Evolutionary conservation across 2,888 invertebrate species (phyloP).

Genomic region (Agrypnus murinus): DNA sequence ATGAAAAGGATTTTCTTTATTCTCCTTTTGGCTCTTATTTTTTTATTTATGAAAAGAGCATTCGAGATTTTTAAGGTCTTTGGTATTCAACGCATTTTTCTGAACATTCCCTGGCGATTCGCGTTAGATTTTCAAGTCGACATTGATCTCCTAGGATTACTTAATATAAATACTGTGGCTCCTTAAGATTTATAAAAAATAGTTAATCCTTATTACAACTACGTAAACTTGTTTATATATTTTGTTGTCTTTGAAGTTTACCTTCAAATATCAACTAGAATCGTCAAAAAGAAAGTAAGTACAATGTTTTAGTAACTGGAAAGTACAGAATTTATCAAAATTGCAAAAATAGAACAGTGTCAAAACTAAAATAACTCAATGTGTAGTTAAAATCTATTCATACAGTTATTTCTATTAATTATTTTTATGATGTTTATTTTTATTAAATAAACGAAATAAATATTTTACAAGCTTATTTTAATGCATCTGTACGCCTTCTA

Average conservation of each 20-base stretch:
- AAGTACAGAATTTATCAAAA: too few relatives aligned
- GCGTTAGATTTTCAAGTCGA: conserved; percentile 1
- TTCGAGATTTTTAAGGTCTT: conserved; percentile 7
- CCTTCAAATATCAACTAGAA: background rate
- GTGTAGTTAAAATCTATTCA: too few relatives aligned
- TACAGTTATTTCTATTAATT: too few relatives aligned
- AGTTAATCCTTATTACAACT: background rate
- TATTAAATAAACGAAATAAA: too few relatives aligned
- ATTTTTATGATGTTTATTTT: too few relatives aligned
- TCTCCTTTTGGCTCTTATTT: too few relatives aligned
- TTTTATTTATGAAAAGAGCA: conserved; percentile 10
- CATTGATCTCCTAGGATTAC: conserved; percentile 1
- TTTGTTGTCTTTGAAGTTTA: background rate
- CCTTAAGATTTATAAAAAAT: background rate
- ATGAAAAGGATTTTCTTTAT: too few relatives aligned
- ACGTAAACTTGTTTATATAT: background rate
- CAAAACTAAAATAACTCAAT: too few relatives aligned
- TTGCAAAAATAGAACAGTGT: too few relatives aligned
- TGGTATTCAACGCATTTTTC: conserved; percentile 13
- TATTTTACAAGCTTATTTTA: too few relatives aligned
- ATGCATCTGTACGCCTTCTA: too few relatives aligned
- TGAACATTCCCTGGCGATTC: background rate
- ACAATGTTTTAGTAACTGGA: too few relatives aligned
- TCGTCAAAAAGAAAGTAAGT: background rate
- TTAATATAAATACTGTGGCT: background rate